These are phyloP conservation scores for Scaeva pyrastri DNA, from an alignment of 2,888 invertebrate species.

Conservation along the genomic window DNA sequence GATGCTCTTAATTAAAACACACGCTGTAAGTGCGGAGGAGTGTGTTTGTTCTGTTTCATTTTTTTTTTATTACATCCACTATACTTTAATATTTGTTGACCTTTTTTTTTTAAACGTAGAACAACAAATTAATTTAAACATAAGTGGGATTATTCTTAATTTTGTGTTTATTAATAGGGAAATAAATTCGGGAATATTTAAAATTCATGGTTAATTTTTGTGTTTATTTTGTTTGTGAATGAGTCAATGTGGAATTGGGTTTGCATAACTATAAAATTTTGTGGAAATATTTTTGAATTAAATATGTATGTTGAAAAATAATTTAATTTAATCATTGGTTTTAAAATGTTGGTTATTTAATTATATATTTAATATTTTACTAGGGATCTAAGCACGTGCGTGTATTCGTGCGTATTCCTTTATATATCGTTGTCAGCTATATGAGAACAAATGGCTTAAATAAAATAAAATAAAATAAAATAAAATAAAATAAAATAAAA, in stretches of 20 bases:
- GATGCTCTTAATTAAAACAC: constrained; percentile 35
- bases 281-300: no score
- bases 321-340: no score
- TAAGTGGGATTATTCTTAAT: neutral
- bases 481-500: no score
- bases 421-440: no score
- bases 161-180: neutral
- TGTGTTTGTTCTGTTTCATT: constrained; percentile 18
- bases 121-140: neutral
- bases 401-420: no score
- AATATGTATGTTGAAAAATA: no score
- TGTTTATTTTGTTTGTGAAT: neutral
- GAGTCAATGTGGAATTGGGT: neutral
- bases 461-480: no score
- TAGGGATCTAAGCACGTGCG: no score
- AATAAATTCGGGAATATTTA: neutral
- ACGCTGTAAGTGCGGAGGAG: constrained; percentile 30
- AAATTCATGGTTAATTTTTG: neutral
- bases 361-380: no score
- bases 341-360: no score
- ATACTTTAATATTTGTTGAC: neutral
- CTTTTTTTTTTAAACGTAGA: neutral
- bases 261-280: neutral
- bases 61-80: neutral
- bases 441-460: no score